Evolutionary conservation across 2,113 vertebrate species (phyloP).

Genomic region (Python bivittatus): DNA sequence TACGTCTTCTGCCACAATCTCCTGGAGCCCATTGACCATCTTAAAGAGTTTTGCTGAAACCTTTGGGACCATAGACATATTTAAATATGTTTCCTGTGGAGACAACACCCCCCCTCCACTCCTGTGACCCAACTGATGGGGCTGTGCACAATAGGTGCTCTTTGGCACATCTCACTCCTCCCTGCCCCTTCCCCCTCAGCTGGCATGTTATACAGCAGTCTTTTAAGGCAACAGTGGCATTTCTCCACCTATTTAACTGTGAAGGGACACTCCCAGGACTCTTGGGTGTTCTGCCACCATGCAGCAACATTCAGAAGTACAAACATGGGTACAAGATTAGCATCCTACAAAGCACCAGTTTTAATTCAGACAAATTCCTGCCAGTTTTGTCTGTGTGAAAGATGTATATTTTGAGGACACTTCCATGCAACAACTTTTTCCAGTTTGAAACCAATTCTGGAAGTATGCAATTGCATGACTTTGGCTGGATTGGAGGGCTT

Average conservation of each 20-base stretch:
- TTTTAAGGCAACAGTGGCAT: neutral
- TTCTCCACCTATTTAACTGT: neutral
- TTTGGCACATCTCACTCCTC: neutral
- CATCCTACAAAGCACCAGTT: neutral
- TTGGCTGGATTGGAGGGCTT: neutral
- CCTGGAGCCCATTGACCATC: neutral
- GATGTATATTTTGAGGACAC: neutral
- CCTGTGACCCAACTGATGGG: neutral
- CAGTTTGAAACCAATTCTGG: neutral
- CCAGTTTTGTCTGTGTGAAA: neutral
- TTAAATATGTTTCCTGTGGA: neutral
- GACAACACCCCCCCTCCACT: neutral
- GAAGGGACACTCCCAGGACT: neutral
- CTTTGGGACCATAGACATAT: neutral
- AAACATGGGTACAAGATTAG: neutral
- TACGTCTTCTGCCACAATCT: neutral
- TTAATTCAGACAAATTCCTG: neutral
- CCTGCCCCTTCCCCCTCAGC: fast-evolving
- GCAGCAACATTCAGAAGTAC: neutral
- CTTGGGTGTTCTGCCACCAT: neutral
- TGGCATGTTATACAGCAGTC: neutral
- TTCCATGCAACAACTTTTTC: neutral
- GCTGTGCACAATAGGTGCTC: neutral
- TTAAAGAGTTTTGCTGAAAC: neutral
- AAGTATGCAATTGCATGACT: neutral